Base-by-base conservation (phyloP, 2,113 vertebrate genomes). In the Peucedramus taeniatus region DNA sequence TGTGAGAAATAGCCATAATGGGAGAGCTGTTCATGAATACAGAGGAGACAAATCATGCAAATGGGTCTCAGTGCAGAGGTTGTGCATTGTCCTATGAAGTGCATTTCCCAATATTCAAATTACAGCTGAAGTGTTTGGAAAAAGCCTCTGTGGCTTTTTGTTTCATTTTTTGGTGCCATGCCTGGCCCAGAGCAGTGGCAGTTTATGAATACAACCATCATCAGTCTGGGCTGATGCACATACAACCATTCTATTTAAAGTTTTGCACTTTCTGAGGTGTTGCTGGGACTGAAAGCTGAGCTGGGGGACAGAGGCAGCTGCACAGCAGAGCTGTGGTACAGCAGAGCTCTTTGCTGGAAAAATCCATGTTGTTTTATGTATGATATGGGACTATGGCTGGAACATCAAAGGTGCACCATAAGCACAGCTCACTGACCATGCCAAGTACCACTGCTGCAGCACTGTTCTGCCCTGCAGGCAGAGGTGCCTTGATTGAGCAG, bases 51-150 rank as follows among this genome's bases (percentile, higher is more conserved):
- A 89, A 89, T 87, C 81, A 54, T 27, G 47, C 60, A 75, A 24
- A 3, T 13, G 69, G 17, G 16, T 90, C 39, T 65, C 42, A 82
- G 63, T 5, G 33, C n/a, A 76, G 89, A 87, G 49, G 77, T 33
- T 0, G 0, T 5, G 2, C 18, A 8, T 42, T 51, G 74, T 54
- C 65, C 40, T 70, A 0, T 42, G 33, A 61, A 79, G 53, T 1
- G 2, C 13, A 17, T 89, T 90, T 78, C 53, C 80, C 15, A 12
- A 49, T 47, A 42, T 24, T 26, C 13, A 72, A 70, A 33, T 21
- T 70, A 68, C 50, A 50, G n/a, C 11, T 0, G 0, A 94, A 78
- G 31, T 14, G 15, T 70, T 63, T 60, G 54, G 79, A 39, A 79
- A 84, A 83, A 56, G 13, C 56, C 70, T 86, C 71, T 49, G 18